Percentiles rank a stretch among this genome's conserved stretches.
Evolutionary conservation across 2,888 invertebrate species (phyloP).

Genomic region (Polymixis flavicincta): DNA sequence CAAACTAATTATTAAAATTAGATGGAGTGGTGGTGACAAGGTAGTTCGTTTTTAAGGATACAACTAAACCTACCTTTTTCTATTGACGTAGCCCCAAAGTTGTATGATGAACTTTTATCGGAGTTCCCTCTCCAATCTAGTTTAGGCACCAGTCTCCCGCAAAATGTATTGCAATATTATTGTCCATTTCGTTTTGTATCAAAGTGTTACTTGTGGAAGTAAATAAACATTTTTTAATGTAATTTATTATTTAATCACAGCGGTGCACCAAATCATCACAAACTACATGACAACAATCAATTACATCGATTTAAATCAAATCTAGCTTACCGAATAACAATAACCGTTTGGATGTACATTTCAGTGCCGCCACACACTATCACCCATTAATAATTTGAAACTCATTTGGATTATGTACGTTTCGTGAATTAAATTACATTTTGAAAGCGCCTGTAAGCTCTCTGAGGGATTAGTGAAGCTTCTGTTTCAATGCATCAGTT

Average conservation of each 20-base stretch:
- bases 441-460: slow-evolving; percentile 68
- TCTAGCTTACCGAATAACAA: slow-evolving; percentile 26
- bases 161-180: too few relatives aligned
- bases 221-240: too few relatives aligned
- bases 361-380: slow-evolving; percentile 45
- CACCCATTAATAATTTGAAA: slow-evolving; percentile 71
- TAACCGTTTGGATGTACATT: slow-evolving; percentile 34
- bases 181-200: too few relatives aligned
- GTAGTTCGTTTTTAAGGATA: not conserved
- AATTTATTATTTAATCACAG: too few relatives aligned
- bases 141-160: too few relatives aligned
- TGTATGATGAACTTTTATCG: not conserved
- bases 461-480: slow-evolving; percentile 66
- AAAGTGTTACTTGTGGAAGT: too few relatives aligned
- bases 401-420: slow-evolving; percentile 73
- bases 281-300: slow-evolving; percentile 2
- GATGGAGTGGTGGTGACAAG: not conserved
- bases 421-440: slow-evolving; percentile 72
- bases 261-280: slow-evolving; percentile 1
- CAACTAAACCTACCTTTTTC: too few relatives aligned
- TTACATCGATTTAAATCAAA: slow-evolving; percentile 37
- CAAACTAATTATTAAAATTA: not conserved
- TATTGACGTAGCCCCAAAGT: not conserved
- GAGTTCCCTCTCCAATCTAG: too few relatives aligned
- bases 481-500: slow-evolving; percentile 43